Base-by-base conservation (phyloP, 1,140 invertebrate genomes). In the Panagrolaimus sp. region DNA sequence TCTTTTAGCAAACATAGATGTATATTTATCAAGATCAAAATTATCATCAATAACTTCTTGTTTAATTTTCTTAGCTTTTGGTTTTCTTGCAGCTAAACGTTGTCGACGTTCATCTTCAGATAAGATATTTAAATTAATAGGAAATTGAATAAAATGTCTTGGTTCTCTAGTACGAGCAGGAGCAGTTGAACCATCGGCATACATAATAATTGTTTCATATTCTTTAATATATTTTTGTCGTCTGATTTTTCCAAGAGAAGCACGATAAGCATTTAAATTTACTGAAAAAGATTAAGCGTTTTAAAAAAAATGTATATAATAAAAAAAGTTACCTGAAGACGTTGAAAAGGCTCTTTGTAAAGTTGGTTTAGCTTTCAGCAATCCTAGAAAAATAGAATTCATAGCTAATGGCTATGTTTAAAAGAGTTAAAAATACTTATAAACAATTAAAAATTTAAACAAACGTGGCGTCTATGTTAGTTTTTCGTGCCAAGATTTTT, bases 61-160 rank as follows among this genome's bases (percentile, higher is more conserved):
- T 23, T 70, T 66, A 0, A 70, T 51, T 3, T 68, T 65, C 51
- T 72, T 77, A 1, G 67, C 70, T 16, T 72, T 72, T n/a, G 78
- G 78, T 62, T 80, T 79, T 9, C 77, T 61, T 14, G 73, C 69
- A n/a, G 78, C 78, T 45, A 82, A 64, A 44, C 79, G 57, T 46
- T 73, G 74, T 44, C 79, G 72, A 44, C 72, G 63, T 31, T 79
- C 78, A 48, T 79, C 72, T 38, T 79, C 78, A 14, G 61, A 66
- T n/a, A 75, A 44, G 8, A 53, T 48, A 46, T 69, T 67, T 23
- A 81, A 51, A 57, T 80, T 80, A 16, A 82, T 47, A 9, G 78
- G 75, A 7, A 83, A 47, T 68, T 73, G 71, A 48, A 82, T 20
- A 20, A 80, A 70, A 63, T 72, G 65, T 42, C 77, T 57, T 0